Evolutionary conservation across 1,140 invertebrate genomes (phyloP), one percentile per base, ranked within the genome.

Genomic region (Plectrocnemia conspersa): DNA sequence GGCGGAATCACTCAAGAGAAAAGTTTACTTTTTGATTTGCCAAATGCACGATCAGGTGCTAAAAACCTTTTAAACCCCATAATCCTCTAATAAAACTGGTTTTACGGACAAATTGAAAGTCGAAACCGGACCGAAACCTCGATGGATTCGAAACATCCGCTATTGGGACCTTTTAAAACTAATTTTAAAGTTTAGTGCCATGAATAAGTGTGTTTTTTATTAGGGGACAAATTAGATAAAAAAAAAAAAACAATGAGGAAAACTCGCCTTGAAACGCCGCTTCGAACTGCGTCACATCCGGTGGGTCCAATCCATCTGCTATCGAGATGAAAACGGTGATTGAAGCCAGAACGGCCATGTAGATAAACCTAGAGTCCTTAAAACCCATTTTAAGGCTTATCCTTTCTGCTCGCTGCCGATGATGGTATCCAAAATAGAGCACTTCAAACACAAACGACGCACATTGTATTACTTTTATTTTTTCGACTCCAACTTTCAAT

Each of bases 231-330:
- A 44, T 24, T 5, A 9, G 38, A 7, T 42, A 21, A 7, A 42
- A 7, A 42, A 11, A 42, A 42, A 7, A 42, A 18, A 42, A 42
- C 6, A 18, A 42, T 21, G 22, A 21, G 7, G 6, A 7, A 23
- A 25, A 44, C 47, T 38, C 33, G 38, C 47, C 47, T 32, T 50
- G 47, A 18, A 50, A 50, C 10, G 47, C 47, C 9, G 47, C 47
- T 15, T 50, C 47, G 23, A 50, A 50, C 23, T 50, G 47, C 2
- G 35, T 11, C n/a, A 38, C 21, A 10, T 50, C 47, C 3, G 33
- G 25, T 9, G 47, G 47, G 7, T 50, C 47, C 32, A 50, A 15
- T n/a, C 33, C 33, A 23, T 50, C 47, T 2, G 32, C 47, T 11
- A 13, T 29, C n/a, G n/a, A 13, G 7, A 50, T 13, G 18, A 38